Evolutionary conservation across 2,888 invertebrate species (phyloP), one percentile per base, ranked within the genome.

Genomic region (Parascotia fuliginaria): DNA sequence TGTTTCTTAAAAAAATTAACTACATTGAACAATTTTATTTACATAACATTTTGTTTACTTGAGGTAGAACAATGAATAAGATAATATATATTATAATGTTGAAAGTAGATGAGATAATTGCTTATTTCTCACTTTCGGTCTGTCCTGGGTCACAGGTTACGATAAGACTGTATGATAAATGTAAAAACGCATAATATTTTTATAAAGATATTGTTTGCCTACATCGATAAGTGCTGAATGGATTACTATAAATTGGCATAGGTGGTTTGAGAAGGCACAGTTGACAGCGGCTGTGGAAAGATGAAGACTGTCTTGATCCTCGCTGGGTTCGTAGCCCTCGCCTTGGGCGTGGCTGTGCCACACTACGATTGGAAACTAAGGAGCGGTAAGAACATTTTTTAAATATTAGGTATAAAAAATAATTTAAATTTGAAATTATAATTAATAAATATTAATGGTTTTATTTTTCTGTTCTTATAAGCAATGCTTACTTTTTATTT

Each of bases 291-390:
- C 53, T 55, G 54, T 47, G 55, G 48, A 53, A 61, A 82, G 51
- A 84, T 83, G 86, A 86, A 80, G 79, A 78, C 81, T 76, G 75
- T 85, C 71, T 57, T 84, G 50, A 60, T 85, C 40, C 65, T 87
- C 27, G 73, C 81, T 36, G 78, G 76, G 58, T 71, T 81, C 12
- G 55, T 81, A 38, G 82, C 79, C 65, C 66, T 85, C 41, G 76
- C 68, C 38, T 60, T 76, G 33, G 81, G 77, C 41, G 70, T 55
- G 33, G 56, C 61, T 46, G 55, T 74, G 29, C 58, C 60, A 36
- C 43, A 40, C 32, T 9, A 70, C 53, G 47, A 61, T 37, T 49
- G 67, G 62, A 78, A 75, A 60, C 24, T 39, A 27, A 64, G 44
- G 43, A 5, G 33, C 48, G 54, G 61, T 58, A 60, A 56, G 50